These are phyloP conservation scores for Busseola fusca DNA, from an alignment of 2,888 invertebrate species.

Conservation along the genomic window DNA sequence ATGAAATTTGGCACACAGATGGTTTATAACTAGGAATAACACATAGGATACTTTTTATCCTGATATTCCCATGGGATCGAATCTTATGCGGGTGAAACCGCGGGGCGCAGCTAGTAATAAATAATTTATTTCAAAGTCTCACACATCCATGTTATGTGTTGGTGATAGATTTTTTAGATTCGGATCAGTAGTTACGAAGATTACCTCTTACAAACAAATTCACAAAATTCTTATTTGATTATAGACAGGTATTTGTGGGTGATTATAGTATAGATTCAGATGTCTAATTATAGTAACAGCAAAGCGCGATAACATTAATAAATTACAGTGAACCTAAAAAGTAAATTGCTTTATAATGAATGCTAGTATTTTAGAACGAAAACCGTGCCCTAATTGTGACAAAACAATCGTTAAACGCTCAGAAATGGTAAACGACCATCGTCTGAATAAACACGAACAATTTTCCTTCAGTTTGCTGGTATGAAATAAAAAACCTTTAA, in stretches of 20 bases:
- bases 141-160: no score
- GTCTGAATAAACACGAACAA: constrained; percentile 46
- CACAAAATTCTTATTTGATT: background rate
- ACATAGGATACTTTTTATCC: no score
- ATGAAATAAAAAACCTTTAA: constrained; percentile 59
- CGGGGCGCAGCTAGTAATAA: no score
- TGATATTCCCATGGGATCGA: no score
- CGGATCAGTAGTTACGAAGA: background rate
- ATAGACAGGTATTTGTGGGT: background rate
- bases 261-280: background rate
- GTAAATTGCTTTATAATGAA: constrained; percentile 38
- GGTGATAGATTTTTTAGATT: background rate
- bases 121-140: no score
- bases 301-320: constrained; percentile 4
- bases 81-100: no score
- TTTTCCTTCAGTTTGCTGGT: constrained; percentile 38
- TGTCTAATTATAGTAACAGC: background rate
- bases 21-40: no score
- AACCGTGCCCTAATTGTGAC: constrained; percentile 21
- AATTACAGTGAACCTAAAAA: constrained; percentile 8
- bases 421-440: constrained; percentile 38
- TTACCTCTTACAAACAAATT: background rate
- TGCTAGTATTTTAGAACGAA: constrained; percentile 20
- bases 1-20: no score
- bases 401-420: constrained; percentile 39